phyloP scores from a whole-genome alignment of 2,797 vertebrate species.

The Silurus lanzhouensis region DNA sequence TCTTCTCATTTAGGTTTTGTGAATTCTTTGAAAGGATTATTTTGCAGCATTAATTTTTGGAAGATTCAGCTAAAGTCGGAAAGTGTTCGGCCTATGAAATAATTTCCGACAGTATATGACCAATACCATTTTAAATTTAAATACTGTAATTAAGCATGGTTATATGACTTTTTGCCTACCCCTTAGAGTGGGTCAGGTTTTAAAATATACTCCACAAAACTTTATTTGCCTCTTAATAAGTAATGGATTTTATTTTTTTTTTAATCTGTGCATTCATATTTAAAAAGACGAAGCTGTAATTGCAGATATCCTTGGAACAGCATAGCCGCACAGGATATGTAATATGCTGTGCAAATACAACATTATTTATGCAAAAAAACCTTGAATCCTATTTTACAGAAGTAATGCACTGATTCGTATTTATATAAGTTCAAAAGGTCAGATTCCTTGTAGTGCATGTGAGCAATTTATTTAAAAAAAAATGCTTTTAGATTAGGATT shows the following conservation, averaged over 20 bases:
- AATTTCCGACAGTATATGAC: too few species aligned
- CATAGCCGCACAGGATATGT: neutral
- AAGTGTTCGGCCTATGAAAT: too few species aligned
- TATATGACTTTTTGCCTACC: neutral
- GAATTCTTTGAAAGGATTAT: too few species aligned
- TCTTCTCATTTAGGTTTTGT: too few species aligned
- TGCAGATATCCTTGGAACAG: neutral
- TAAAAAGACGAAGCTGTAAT: neutral
- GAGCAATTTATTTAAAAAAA: neutral
- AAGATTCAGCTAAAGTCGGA: too few species aligned
- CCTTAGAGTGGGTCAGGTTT: neutral
- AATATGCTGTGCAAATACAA: neutral
- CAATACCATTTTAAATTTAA: neutral
- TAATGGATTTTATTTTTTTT: neutral
- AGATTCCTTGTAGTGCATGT: constrained; percentile 6
- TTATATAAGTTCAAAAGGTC: constrained; percentile 7
- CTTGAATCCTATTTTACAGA: constrained; percentile 12
- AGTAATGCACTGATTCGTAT: neutral
- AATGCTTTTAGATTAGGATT: neutral
- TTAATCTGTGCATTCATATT: neutral
- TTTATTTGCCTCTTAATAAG: neutral
- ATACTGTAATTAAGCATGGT: neutral
- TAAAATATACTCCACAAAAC: neutral
- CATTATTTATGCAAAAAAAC: constrained; percentile 4
- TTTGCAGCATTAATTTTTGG: too few species aligned